Evolutionary conservation across 2,797 vertebrate genomes (phyloP).

Genomic region (Tenualosa ilisha): DNA sequence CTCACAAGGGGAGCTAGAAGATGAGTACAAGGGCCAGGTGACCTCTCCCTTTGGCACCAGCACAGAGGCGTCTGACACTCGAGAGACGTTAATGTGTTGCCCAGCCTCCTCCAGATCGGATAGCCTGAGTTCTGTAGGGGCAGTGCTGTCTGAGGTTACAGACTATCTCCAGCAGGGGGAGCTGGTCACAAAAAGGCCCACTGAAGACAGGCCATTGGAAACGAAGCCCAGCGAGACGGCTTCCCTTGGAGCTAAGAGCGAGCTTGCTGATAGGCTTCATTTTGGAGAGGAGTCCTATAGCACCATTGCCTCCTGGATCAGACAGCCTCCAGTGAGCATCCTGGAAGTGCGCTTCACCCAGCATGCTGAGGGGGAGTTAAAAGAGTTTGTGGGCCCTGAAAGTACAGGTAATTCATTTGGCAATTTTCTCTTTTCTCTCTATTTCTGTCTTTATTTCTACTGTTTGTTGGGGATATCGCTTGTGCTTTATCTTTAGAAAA

Average conservation of each 20-base stretch:
- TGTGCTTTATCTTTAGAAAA: too few species aligned
- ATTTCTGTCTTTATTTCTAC: not conserved
- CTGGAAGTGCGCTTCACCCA: conserved; percentile 84
- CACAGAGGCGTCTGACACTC: not conserved
- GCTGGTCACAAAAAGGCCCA: conserved; percentile 33
- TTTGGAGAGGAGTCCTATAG: conserved; percentile 64
- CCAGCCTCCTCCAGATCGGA: not conserved
- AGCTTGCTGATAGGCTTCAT: conserved; percentile 37
- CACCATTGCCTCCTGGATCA: conserved; percentile 81
- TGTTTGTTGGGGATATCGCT: too few species aligned
- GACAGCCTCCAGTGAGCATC: conserved; percentile 71
- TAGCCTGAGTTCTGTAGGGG: not conserved
- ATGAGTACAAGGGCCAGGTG: not conserved
- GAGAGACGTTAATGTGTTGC: not conserved
- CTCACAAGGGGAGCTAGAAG: conserved; percentile 36
- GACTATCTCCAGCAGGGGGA: conserved; percentile 58
- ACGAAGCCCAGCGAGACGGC: not conserved
- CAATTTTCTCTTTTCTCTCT: not conserved
- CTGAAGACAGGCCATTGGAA: conserved; percentile 19
- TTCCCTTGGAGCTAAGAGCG: not conserved
- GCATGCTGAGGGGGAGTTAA: conserved; percentile 76
- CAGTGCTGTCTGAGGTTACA: conserved; percentile 33
- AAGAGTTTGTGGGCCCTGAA: conserved; percentile 68
- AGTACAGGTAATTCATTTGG: conserved; percentile 59
- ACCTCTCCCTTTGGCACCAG: not conserved